Evolutionary conservation across 2,888 invertebrate genomes (phyloP), one percentile per base, ranked within the genome.

Genomic region (Leucophora obtusa): DNA sequence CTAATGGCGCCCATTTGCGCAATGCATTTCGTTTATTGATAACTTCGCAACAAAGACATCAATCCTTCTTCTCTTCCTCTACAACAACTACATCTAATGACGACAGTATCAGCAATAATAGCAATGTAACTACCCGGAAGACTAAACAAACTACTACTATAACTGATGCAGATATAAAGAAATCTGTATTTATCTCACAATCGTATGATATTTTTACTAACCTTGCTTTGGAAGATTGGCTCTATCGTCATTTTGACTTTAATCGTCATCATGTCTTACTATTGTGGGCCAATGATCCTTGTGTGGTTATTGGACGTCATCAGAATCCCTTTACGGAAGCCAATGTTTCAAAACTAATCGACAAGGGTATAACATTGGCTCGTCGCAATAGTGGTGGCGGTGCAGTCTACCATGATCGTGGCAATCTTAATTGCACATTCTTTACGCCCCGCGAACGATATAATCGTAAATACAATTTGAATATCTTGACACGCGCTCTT

Each of bases 251-350:
- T 87, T 94, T 94, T 89, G 94, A 97, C 89, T 96, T 98, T 85
- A 92, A 92, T 6, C 93, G 95, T 79, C 95, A 96, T 87, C 96
- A 97, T 89, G 92, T 98, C 2, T 91, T 99, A 88, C 93, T 98
- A 90, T 91, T 99, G 73, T 99, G 98, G 97, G 93, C 95, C 69
- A 99, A 98, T 90, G 93, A 95, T 84, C 98, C 98, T 0, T 96
- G 97, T 88, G 96, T 99, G 69, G 98, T 99, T 6, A 94, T 99
- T 88, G 99, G 99, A 7, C 93, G 97, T 74, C 97, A 98, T 90
- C 99, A 99, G 90, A 99, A 99, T 91, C 97, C 98, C 0, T 99
- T 98, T 95, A 89, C 94, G 38, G 99, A 99, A 90, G 95, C 96
- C 1, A 96, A 98, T 89, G 91, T 96, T 2, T 92, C 93, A 2